phyloP scores from a whole-genome alignment of 2,113 vertebrate genomes.

The Girardinichthys multiradiatus region DNA sequence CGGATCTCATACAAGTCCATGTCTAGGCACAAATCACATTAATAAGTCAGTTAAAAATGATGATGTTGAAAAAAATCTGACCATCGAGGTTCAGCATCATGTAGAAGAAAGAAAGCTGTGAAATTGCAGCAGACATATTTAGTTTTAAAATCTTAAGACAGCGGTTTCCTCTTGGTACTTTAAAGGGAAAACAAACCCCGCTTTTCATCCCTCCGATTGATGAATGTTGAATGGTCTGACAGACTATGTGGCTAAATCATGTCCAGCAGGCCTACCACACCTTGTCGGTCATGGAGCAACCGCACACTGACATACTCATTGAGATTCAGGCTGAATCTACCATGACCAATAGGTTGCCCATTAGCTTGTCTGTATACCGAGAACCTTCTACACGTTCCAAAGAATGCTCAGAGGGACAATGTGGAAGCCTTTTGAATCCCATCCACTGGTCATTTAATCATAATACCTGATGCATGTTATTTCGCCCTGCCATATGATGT shows the following conservation, averaged over 20 bases:
- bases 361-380: constrained; percentile 76
- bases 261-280: constrained; percentile 71
- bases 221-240: constrained; percentile 68
- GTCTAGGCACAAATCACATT: no score
- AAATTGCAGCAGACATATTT: constrained; percentile 51
- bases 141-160: constrained; percentile 34
- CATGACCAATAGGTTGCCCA: constrained; percentile 78
- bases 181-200: constrained; percentile 30
- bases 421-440: constrained; percentile 68
- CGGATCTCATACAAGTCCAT: no score
- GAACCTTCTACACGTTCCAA: constrained; percentile 71
- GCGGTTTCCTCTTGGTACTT: constrained; percentile 48
- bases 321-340: constrained; percentile 77
- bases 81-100: constrained; percentile 29
- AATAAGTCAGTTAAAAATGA: no score
- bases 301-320: constrained; percentile 74
- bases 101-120: constrained; percentile 60
- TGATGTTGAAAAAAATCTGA: no score
- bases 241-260: constrained; percentile 71
- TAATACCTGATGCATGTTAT: constrained; percentile 71
- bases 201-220: constrained; percentile 55
- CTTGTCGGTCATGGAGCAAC: constrained; percentile 76
- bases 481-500: constrained; percentile 66
- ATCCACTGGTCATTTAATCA: constrained; percentile 76
- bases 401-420: constrained; percentile 66